phyloP scores from a whole-genome alignment of 1,140 invertebrate genomes.

The silkworm (Bombyx mori) region ASM3026992v2 NC_085111.1:9289501-9290000 shows the following conservation, averaged over 20 bases:
- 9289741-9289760: slow-evolving; percentile 11
- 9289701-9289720: too few relatives aligned
- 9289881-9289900: too few relatives aligned
- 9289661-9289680: neutral
- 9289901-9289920: too few relatives aligned
- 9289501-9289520: slow-evolving; percentile 10
- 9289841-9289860: slow-evolving; percentile 12
- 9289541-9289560: neutral
- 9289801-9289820: slow-evolving; percentile 8
- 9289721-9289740: neutral
- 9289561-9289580: too few relatives aligned
- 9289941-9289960: too few relatives aligned
- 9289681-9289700: too few relatives aligned
- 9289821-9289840: slow-evolving; percentile 8
- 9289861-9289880: slow-evolving; percentile 4
- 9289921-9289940: too few relatives aligned
- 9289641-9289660: slow-evolving; percentile 8
- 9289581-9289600: too few relatives aligned
- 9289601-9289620: too few relatives aligned
- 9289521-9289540: slow-evolving; percentile 15
- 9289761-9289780: neutral
- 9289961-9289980: too few relatives aligned
- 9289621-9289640: neutral
- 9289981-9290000: too few relatives aligned
- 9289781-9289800: neutral